Percentiles rank a stretch among this genome's conserved stretches.
Conservation (phyloP, 1,140 invertebrate species). For the Diachasma alloeum region DNA sequence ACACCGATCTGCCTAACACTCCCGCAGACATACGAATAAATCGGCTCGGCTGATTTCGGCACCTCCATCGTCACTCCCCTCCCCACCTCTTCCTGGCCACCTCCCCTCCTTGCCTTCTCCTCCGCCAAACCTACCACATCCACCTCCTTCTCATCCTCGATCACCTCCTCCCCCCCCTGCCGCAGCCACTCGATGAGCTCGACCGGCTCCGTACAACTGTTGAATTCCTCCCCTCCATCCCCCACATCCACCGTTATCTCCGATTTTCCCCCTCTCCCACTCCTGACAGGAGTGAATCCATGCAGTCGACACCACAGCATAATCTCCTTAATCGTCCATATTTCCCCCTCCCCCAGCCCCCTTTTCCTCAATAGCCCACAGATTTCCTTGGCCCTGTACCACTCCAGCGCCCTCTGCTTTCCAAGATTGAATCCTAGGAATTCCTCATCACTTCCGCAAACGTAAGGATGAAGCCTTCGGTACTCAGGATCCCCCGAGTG, state of each 20-base stretch:
- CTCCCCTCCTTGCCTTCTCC: constrained; percentile 33
- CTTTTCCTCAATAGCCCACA: constrained; percentile 50
- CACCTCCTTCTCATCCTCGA: constrained; percentile 35
- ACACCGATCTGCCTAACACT: constrained; percentile 50
- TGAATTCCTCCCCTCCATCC: background rate
- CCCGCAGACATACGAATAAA: constrained; percentile 50
- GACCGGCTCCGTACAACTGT: constrained; percentile 36
- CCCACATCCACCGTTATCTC: background rate
- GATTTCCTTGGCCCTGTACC: constrained; percentile 62
- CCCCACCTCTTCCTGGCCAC: background rate
- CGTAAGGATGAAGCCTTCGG: constrained; percentile 62
- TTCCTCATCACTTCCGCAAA: constrained; percentile 56
- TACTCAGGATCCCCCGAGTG: constrained; percentile 55
- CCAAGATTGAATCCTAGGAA: constrained; percentile 64
- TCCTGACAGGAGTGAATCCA: constrained; percentile 55
- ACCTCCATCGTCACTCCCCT: constrained; percentile 38
- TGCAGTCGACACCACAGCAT: constrained; percentile 65
- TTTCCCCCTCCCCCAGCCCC: constrained; percentile 43
- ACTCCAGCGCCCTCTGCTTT: constrained; percentile 66
- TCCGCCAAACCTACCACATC: constrained; percentile 31
- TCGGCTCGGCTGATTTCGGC: background rate
- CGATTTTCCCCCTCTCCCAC: background rate
- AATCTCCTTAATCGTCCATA: constrained; percentile 66
- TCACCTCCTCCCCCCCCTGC: background rate
- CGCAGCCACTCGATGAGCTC: constrained; percentile 44